Evolutionary conservation across 2,797 vertebrate species (phyloP), one percentile per base, ranked within the genome.

Genomic region (Trichosurus vulpecula): DNA sequence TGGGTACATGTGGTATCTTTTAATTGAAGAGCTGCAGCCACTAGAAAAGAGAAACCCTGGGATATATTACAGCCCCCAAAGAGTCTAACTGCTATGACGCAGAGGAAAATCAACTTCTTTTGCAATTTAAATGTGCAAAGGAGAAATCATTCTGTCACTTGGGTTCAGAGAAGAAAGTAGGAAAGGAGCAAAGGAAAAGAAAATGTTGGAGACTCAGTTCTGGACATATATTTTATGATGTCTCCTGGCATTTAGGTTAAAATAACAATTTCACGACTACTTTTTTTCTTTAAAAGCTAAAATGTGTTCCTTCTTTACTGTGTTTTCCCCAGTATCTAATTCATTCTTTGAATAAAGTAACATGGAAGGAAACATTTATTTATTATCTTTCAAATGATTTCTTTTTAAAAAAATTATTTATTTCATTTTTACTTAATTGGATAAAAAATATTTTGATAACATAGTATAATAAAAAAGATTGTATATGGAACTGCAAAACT

Each of bases 51-150:
- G 29, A 54, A 93, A 91, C 94, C n/a, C 93, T 93, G 95, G 30
- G 61, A 96, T 95, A 31, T 81, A 93, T 97, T 97, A 94, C 12
- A 96, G 19, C 6, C 66, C 19, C 19, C 74, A 91, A 5, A 93
- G 92, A 95, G 93, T 56, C 94, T 8, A 6, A 27, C 90, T 91
- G 3, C 13, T 47, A 16, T 96, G 12, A 52, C 30, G 96, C 92
- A 96, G 29, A 87, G 55, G 27, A 9, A 96, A 98, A 96, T 92
- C 94, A 90, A 90, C 2, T 61, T 96, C 91, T 92, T 95, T 96
- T 74, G 0, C 91, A 92, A 95, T 91, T 97, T 97, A 98, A 95
- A 95, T 74, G 93, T 93, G 52, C 12, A 91, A 27, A 92, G 3
- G 52, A 92, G 1, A 96, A 95, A 16, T 53, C n/a, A 55, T 91